phyloP scores from a whole-genome alignment of 1,140 invertebrate species.

The Penaeus vannamei region DNA sequence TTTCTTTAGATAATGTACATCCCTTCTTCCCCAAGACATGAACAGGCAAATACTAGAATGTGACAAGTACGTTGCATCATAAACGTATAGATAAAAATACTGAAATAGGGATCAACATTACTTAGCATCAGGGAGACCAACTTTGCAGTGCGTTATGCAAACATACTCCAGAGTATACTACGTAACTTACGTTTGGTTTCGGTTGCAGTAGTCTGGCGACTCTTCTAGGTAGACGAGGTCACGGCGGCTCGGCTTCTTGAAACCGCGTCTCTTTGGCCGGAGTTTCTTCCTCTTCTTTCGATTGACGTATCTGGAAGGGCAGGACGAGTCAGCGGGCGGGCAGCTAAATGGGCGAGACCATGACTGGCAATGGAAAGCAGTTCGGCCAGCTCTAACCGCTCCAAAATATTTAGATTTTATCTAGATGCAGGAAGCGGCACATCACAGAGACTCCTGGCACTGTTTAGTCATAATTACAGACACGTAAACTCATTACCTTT shows the following conservation, averaged over 20 bases:
- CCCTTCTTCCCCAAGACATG: too few species aligned
- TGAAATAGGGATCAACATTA: not conserved
- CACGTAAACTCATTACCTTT: too few species aligned
- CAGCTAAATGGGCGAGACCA: not conserved
- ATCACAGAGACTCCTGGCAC: not conserved
- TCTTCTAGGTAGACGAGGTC: constrained; percentile 77
- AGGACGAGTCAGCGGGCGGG: not conserved
- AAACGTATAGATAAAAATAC: not conserved
- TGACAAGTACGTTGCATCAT: not conserved
- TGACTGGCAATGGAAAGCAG: too few species aligned
- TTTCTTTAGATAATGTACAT: too few species aligned
- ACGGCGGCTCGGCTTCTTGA: constrained; percentile 68
- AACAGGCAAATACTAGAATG: not conserved
- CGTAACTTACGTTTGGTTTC: constrained; percentile 70
- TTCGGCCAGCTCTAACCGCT: not conserved
- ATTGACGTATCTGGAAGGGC: constrained; percentile 61
- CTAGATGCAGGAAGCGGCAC: not conserved
- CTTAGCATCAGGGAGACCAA: not conserved
- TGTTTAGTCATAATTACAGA: too few species aligned
- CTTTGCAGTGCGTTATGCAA: not conserved
- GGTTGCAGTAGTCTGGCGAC: constrained; percentile 78
- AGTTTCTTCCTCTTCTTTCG: constrained; percentile 71
- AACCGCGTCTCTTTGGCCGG: constrained; percentile 59
- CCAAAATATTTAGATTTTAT: not conserved
- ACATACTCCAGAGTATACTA: constrained; percentile 20